Conservation (phyloP, 2,797 vertebrate species). For the Acanthurus leucopareius region DNA sequence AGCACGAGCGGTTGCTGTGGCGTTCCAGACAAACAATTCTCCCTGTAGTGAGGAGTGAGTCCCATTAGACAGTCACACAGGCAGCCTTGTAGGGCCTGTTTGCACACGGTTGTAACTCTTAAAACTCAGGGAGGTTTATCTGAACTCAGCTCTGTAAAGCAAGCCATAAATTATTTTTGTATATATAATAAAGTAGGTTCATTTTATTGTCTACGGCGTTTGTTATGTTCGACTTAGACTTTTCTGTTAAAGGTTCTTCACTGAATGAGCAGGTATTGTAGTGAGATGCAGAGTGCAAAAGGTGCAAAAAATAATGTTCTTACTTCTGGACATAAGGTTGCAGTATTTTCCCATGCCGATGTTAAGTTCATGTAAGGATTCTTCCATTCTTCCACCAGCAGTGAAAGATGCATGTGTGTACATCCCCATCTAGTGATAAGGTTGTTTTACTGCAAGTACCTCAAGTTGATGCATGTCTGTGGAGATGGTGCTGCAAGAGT, state of each 20-base stretch:
- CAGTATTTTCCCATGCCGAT: not conserved
- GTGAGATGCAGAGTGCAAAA: not conserved
- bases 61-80: conserved; percentile 51
- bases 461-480: rapidly evolving
- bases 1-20: conserved; percentile 55
- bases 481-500: not conserved
- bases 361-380: not conserved
- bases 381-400: not conserved
- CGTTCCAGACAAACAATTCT: conserved; percentile 55
- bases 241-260: not conserved
- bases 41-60: conserved; percentile 59
- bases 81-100: conserved; percentile 75
- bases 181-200: conserved; percentile 2
- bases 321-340: not conserved
- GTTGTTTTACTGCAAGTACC: conserved; percentile 43
- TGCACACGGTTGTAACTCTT: conserved; percentile 46
- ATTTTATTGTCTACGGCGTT: conserved; percentile 32
- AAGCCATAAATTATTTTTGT: conserved; percentile 51
- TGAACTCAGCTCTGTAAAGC: conserved; percentile 51
- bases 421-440: conserved; percentile 72
- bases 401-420: not conserved
- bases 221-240: not conserved
- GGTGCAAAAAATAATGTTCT: not conserved
- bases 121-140: conserved; percentile 40
- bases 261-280: not conserved